Evolutionary conservation across 2,797 vertebrate genomes (phyloP).

Genomic region (Prionace glauca): DNA sequence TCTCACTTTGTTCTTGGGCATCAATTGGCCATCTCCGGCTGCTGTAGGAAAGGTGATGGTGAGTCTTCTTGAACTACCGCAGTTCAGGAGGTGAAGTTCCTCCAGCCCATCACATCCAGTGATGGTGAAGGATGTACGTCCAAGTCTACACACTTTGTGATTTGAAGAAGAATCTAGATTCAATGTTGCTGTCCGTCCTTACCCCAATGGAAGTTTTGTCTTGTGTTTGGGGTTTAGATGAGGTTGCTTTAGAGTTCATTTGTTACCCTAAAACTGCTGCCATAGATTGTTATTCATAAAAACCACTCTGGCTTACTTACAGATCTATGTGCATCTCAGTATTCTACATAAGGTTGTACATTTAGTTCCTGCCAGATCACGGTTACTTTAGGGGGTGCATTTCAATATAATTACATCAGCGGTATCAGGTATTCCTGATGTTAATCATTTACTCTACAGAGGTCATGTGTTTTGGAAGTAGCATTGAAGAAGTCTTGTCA

Average conservation of each 20-base stretch:
- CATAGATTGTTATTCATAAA: too few relatives aligned
- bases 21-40: not conserved
- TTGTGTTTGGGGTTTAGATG: too few relatives aligned
- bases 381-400: too few relatives aligned
- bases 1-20: not conserved
- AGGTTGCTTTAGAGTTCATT: too few relatives aligned
- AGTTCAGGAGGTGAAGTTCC: not conserved
- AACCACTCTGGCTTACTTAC: too few relatives aligned
- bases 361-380: too few relatives aligned
- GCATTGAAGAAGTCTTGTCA: not conserved
- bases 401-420: too few relatives aligned
- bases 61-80: not conserved
- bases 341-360: too few relatives aligned
- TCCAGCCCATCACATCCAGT: too few relatives aligned
- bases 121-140: not conserved
- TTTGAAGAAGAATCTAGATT: not conserved
- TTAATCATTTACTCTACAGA: not conserved
- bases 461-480: not conserved
- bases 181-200: not conserved
- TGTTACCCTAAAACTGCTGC: too few relatives aligned
- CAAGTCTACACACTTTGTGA: not conserved
- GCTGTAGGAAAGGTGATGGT: not conserved
- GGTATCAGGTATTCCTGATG: too few relatives aligned
- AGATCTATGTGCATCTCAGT: too few relatives aligned
- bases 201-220: not conserved